Conservation (phyloP, 1,140 invertebrate genomes). For the Caerostris extrusa region DNA sequence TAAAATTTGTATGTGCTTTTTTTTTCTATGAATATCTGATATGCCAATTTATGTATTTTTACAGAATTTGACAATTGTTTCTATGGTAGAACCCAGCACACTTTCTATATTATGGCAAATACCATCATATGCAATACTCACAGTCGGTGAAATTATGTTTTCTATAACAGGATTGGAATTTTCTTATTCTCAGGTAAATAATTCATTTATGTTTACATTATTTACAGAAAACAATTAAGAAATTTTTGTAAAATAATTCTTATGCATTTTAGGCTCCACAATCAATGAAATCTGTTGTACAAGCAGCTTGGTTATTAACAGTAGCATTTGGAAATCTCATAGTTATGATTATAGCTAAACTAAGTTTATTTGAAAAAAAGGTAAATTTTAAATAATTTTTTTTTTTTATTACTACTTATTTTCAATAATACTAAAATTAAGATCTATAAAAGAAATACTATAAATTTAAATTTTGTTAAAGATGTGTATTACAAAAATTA, state of each 20-base stretch:
- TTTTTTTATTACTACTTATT: too few species aligned
- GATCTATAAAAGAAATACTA: too few species aligned
- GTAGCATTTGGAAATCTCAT: constrained; percentile 95
- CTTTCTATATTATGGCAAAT: constrained; percentile 86
- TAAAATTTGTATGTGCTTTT: too few species aligned
- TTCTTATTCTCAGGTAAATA: constrained; percentile 88
- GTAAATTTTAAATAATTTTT: constrained; percentile 81
- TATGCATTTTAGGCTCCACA: constrained; percentile 88
- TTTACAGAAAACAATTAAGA: not conserved
- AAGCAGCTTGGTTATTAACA: constrained; percentile 94
- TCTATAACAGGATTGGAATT: constrained; percentile 95
- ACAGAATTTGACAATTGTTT: not conserved
- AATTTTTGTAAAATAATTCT: not conserved
- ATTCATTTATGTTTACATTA: not conserved
- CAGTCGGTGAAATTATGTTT: constrained; percentile 92
- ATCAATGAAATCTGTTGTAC: constrained; percentile 96
- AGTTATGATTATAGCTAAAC: constrained; percentile 91
- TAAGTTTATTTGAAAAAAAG: constrained; percentile 85
- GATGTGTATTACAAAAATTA: too few species aligned
- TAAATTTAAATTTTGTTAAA: too few species aligned
- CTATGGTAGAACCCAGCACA: constrained; percentile 48
- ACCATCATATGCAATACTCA: constrained; percentile 93
- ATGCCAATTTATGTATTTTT: not conserved
- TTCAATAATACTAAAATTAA: not conserved
- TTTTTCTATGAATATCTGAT: too few species aligned